Percentiles rank a stretch among this genome's conserved stretches.
These are phyloP conservation scores for Morpho deidamia DNA, from an alignment of 2,888 invertebrate species.

Conservation along the genomic window DNA sequence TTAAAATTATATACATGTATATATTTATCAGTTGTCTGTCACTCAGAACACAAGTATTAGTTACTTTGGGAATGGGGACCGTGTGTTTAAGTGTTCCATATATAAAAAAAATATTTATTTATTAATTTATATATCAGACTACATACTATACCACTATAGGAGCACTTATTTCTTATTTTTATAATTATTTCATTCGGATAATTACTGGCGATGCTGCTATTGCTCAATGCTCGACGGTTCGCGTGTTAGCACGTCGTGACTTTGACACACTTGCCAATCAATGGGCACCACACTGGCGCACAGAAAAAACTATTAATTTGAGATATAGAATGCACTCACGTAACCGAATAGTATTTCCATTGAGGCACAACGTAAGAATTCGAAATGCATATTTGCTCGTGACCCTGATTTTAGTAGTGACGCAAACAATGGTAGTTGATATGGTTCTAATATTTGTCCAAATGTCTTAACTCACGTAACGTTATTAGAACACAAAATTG, in stretches of 20 bases:
- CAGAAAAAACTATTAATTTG: constrained; percentile 19
- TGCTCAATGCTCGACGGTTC: constrained; percentile 49
- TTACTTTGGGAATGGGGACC: too few relatives aligned
- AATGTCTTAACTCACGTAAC: neutral
- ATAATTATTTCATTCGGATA: too few relatives aligned
- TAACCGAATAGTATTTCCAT: constrained; percentile 6
- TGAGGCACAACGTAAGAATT: constrained; percentile 6
- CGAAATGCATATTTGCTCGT: constrained; percentile 6
- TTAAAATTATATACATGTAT: too few relatives aligned
- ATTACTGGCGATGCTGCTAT: constrained; percentile 34
- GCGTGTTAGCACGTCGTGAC: constrained; percentile 66
- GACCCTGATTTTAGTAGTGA: constrained; percentile 4
- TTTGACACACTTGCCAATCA: constrained; percentile 70
- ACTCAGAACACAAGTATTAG: too few relatives aligned
- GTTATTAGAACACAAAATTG: neutral
- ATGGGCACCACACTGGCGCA: constrained; percentile 42
- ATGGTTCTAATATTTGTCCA: neutral
- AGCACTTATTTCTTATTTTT: too few relatives aligned
- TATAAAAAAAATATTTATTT: too few relatives aligned
- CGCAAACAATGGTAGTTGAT: neutral
- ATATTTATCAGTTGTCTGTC: too few relatives aligned
- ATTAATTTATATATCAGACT: too few relatives aligned
- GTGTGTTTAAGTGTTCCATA: too few relatives aligned
- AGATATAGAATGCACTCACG: constrained; percentile 10
- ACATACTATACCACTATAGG: too few relatives aligned